Percentiles rank a stretch among this genome's conserved stretches.
Evolutionary conservation across 1,140 invertebrate species (phyloP).

Genomic region (Phthorimaea operculella): DNA sequence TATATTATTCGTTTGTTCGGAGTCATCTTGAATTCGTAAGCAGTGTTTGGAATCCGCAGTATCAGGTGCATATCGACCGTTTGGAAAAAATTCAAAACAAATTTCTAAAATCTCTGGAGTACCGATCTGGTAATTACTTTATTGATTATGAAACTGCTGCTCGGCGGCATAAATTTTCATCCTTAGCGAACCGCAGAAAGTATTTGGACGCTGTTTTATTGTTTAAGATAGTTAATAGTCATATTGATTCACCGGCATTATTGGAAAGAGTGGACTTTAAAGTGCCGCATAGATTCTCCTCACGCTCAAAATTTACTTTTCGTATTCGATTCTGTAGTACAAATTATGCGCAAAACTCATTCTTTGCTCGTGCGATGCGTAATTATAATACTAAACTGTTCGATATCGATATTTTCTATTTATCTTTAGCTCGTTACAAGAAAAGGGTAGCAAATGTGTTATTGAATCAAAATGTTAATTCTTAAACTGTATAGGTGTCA

Average conservation of each 20-base stretch:
- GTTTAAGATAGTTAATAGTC: not conserved
- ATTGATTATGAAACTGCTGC: not conserved
- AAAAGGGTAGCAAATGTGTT: too few species aligned
- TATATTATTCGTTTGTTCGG: not conserved
- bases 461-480: too few species aligned
- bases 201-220: not conserved
- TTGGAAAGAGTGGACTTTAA: not conserved
- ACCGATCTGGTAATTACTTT: not conserved
- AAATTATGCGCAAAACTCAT: too few species aligned
- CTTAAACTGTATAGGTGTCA: too few species aligned
- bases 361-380: too few species aligned
- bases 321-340: not conserved
- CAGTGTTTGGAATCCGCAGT: not conserved
- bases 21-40: not conserved
- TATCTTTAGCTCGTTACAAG: too few species aligned
- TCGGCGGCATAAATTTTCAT: not conserved
- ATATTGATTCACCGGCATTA: not conserved
- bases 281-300: not conserved
- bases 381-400: too few species aligned
- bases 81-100: not conserved
- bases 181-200: not conserved
- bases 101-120: not conserved
- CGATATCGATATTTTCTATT: too few species aligned
- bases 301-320: not conserved
- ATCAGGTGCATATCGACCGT: not conserved